Base-by-base conservation (phyloP, 1,140 invertebrate species). In the Hormaphis cornu region DNA sequence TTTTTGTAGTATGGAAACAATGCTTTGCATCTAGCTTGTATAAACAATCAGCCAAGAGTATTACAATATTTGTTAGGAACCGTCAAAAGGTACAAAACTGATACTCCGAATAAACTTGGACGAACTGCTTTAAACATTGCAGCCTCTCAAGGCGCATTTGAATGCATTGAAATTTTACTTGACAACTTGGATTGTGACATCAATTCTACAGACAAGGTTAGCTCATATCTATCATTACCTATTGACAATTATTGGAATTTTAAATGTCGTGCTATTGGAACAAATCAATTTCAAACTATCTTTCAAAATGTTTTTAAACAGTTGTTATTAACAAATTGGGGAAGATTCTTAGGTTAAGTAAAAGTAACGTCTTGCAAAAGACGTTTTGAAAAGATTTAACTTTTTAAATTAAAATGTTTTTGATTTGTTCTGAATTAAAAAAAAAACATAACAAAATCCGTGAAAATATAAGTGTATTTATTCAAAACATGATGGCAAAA, bases 61-160 rank as follows among this genome's bases (percentile, higher is more conserved):
- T 66, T 66, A 10, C 18, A 66, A 20, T 50, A 66, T 0, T 35
- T 66, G 22, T 4, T 66, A 12, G 35, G 50, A 24, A 66, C 28
- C 16, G 28, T 66, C 5, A 66, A 66, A 24, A 50, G 26, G 1
- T 66, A 24, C n/a, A 46, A 50, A 48, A 50, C 20, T 22, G 46
- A 66, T 16, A 22, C n/a, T 66, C 18, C 33, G 3, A 66, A 66
- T 66, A 66, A 66, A 46, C 28, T 66, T 50, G 61, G 61, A 20
- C 61, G 61, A 35, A 66, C 61, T 8, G 61, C 61, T 14, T 66
- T 66, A 48, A 50, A 66, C 35, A 66, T 66, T 66, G 61, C 61
- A 16, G 61, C 61, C 8, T 48, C 61, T 50, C 61, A 66, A 50
- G 61, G 61, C 24, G 44, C 61, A 22, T 66, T n/a, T 50, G 61